Base-by-base conservation (phyloP, 64 coral and sea anemone genomes). In the Platygyra sinensis region DNA sequence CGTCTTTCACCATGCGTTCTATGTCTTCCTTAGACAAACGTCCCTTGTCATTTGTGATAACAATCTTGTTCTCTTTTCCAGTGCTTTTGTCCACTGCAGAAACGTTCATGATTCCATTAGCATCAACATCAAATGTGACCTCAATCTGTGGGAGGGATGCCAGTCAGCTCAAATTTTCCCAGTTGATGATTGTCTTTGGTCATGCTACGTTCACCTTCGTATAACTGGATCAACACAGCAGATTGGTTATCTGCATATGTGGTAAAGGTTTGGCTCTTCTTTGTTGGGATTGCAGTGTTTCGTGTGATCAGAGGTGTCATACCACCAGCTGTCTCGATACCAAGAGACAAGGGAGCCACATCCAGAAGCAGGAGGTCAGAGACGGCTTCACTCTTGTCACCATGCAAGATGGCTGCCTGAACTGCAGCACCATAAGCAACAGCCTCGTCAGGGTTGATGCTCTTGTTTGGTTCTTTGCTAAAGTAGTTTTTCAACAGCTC, bases 71-170 rank as follows among this genome's bases (percentile, higher is more conserved):
- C 30, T 93, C 84, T 72, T 93, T 93, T 10, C 91, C 91, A 3
- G 91, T 93, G 76, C 91, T 93, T 32, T 77, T 93, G 74, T 93
- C 91, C 19, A 78, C 85, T n/a, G 91, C 91, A 93, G 83, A 87
- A 31, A 93, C 91, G 39, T 93, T 93, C 61, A 93, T 67, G 49
- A 93, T 93, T 46, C 92, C 92, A 59, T 93, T 93, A 24, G 92
- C 92, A 74, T 93, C 92, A 83, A 93, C 72, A 38, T 93, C 86
- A 29, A 89, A 93, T 14, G 92, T 89, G 36, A 93, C 92, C 33
- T 93, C 92, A 65, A 93, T 93, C 71, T 93, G 86, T 17, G 92
- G 92, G 2, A 93, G 92, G 92, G 30, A 93, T 93, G 25, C 87
- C 92, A 54, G 86, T 89, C 17, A 93, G 92, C 49, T 93, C 92